Base-by-base conservation (phyloP, 1,140 invertebrate genomes). In the Saccostrea echinata region DNA sequence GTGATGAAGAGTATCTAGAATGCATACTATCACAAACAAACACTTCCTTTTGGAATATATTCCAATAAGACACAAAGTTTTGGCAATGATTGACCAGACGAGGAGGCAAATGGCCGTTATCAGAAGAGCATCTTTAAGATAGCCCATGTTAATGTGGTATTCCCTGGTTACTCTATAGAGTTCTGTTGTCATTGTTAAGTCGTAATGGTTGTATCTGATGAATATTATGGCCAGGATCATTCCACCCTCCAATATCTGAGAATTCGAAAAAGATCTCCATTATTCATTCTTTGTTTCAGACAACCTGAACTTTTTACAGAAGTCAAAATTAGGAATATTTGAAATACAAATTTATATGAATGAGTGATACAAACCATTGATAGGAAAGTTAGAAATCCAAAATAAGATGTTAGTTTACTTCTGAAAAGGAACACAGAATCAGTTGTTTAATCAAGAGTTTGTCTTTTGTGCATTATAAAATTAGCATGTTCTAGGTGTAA, bases 191-290 rank as follows among this genome's bases (percentile, higher is more conserved):
- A 76, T 30, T 30, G 68, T 76, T 30, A 76, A 11, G 27, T 76
- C 68, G 27, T 76, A 30, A 33, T 76, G 16, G 68, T 76, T 76
- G 68, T 76, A 76, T 76, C 68, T 76, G 11, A 18, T 30, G 27
- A 76, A 33, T 12, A 27, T 13, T 24, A 76, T 35, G 30, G 68
- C 27, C 16, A 76, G 68, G 24, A 76, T 76, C 11, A 30, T 76
- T 27, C 12, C 30, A 4, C 27, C 27, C 13, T 76, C 68, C 27
- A 76, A 30, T 33, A 33, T 33, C 68, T 76, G 27, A 30, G 27
- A 33, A 16, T 6, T 3, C 9, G 12, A 71, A 71, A 43, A 43
- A 3, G 43, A 43, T 43, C 1, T 0, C n/a, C n/a, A n/a, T n/a
- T n/a, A n/a, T n/a, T n/a, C n/a, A n/a, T n/a, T n/a, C n/a, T n/a